Evolutionary conservation across 2,888 invertebrate genomes (phyloP).

Genomic region (Arenicola marina): DNA sequence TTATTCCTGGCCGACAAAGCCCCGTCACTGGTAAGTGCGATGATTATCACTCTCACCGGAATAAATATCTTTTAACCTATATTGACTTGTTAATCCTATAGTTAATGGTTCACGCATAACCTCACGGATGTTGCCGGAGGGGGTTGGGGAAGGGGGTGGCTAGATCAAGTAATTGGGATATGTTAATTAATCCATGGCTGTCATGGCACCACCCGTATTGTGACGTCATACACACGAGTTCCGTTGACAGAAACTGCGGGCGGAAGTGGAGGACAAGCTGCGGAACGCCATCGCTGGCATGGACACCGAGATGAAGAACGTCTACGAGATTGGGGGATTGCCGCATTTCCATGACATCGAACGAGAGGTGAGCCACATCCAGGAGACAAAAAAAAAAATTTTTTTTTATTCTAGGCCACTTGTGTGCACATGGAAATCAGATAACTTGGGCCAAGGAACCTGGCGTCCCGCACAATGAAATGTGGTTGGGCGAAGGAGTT

Average conservation of each 20-base stretch:
- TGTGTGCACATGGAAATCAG: too few relatives aligned
- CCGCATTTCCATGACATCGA: conserved; percentile 65
- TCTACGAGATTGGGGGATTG: conserved; percentile 69
- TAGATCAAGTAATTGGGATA: too few relatives aligned
- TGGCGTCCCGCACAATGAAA: too few relatives aligned
- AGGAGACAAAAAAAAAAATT: too few relatives aligned
- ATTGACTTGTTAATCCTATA: not conserved
- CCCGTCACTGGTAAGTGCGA: conserved; percentile 65
- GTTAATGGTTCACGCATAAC: not conserved
- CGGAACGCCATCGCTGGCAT: conserved; percentile 71
- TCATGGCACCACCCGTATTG: too few relatives aligned
- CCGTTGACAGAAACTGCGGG: not conserved
- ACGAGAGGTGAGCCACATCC: conserved; percentile 18
- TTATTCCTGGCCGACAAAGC: conserved; percentile 73
- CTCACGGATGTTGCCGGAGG: not conserved
- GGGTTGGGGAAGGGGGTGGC: too few relatives aligned
- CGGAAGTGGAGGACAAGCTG: conserved; percentile 72
- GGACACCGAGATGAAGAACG: conserved; percentile 75
- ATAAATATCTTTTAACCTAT: not conserved
- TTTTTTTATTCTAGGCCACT: too few relatives aligned
- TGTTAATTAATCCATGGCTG: too few relatives aligned
- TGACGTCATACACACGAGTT: too few relatives aligned
- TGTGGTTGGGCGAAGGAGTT: too few relatives aligned
- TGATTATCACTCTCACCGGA: not conserved
- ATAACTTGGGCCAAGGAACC: too few relatives aligned